phyloP scores from a whole-genome alignment of 2,888 invertebrate species.

The Pollenia angustigena region DNA sequence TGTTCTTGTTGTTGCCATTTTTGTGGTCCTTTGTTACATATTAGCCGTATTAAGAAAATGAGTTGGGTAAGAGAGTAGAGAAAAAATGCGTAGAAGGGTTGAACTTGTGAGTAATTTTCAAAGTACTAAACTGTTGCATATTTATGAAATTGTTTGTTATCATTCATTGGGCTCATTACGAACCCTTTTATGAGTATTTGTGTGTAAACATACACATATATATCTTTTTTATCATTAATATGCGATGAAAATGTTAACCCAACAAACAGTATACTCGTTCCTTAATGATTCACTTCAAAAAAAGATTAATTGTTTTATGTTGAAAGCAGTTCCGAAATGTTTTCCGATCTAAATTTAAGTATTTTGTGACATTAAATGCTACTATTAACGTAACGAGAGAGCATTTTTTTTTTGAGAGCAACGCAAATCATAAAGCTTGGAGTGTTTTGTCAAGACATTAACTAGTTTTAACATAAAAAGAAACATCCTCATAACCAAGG shows the following conservation, averaged over 20 bases:
- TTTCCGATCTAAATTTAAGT: too few species aligned
- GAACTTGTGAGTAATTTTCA: background rate
- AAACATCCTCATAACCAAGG: too few species aligned
- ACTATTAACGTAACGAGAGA: too few species aligned
- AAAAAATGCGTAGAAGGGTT: background rate
- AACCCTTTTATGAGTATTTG: background rate
- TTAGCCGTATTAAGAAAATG: background rate
- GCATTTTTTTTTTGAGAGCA: too few species aligned
- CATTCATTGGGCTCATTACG: slow-evolving; percentile 4
- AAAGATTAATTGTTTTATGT: too few species aligned
- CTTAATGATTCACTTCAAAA: too few species aligned
- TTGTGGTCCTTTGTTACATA: slow-evolving; percentile 7
- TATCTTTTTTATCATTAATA: background rate
- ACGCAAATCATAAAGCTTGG: too few species aligned
- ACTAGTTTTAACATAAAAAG: too few species aligned
- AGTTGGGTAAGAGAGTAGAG: background rate
- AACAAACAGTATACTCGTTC: background rate
- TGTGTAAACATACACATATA: too few species aligned
- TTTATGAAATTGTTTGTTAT: slow-evolving; percentile 10
- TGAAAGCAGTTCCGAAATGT: too few species aligned
- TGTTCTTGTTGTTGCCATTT: background rate
- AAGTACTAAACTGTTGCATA: slow-evolving; percentile 21
- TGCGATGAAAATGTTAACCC: background rate
- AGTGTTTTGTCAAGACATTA: too few species aligned
- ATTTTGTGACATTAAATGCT: too few species aligned